Conservation (phyloP, 2,888 invertebrate species). For the Anthrax anthrax region DNA sequence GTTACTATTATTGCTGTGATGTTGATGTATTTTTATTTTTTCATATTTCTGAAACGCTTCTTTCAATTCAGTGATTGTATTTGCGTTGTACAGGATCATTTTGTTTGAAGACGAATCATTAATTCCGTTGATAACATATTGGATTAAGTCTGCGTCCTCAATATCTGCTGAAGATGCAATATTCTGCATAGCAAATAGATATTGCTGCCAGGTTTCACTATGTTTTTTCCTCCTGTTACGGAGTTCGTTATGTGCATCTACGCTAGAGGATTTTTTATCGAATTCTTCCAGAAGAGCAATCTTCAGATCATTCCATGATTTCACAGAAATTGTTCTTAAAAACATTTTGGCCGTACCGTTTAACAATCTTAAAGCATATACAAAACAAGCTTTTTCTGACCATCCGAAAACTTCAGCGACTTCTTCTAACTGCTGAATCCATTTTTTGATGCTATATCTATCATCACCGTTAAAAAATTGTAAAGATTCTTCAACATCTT, state of each 20-base stretch:
- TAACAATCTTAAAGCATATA: background rate
- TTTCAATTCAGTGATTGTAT: too few species aligned
- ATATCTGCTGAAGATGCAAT: background rate
- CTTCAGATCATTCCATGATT: background rate
- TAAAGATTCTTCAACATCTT: slow-evolving; percentile 1
- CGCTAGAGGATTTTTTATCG: background rate
- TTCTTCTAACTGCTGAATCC: background rate
- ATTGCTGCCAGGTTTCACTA: background rate
- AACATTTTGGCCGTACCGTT: slow-evolving; percentile 1
- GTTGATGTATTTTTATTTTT: too few species aligned
- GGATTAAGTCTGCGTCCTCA: too few species aligned
- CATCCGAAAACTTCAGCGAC: background rate
- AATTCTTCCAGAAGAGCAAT: background rate
- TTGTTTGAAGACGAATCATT: too few species aligned
- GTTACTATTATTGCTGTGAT: too few species aligned
- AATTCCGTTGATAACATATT: too few species aligned
- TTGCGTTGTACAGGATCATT: too few species aligned
- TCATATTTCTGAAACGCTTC: too few species aligned
- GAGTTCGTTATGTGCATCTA: slow-evolving; percentile 1
- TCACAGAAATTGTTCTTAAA: background rate
- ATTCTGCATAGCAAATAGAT: slow-evolving; percentile 1
- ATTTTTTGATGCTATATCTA: background rate
- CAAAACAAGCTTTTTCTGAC: background rate
- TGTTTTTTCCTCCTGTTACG: background rate
- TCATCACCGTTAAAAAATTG: background rate